Evolutionary conservation across 2,888 invertebrate species (phyloP), one percentile per base, ranked within the genome.

Genomic region (Halictus ligatus): DNA sequence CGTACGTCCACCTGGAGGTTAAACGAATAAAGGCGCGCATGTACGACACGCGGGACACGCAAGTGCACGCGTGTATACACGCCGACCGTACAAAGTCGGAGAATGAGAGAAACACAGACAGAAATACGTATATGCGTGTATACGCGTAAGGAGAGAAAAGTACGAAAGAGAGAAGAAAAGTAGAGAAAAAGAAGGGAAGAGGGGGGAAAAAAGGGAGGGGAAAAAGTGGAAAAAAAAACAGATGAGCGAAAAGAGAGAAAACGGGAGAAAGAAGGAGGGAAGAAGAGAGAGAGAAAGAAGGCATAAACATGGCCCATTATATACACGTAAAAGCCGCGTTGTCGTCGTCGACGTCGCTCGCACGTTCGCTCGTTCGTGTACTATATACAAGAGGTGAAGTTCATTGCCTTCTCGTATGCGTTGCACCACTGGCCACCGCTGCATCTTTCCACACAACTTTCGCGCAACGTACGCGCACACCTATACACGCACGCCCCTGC

Each of bases 301-400:
- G 92, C 89, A 91, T 93, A 93, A 95, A 94, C 93, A 93, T 91
- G 93, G 92, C 92, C 94, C 94, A 95, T 95, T 94, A 94, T 94
- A 93, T 92, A 93, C 94, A 93, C 85, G 90, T 94, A 94, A 94
- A 94, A 92, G 93, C 92, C 90, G 92, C 93, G 90, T 90, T 91
- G 91, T 93, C 86, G 74, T 81, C 85, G 75, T 83, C 80, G 75
- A 78, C 81, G 67, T 83, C 71, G 72, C 67, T 78, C 75, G 77
- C 78, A 21, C 46, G 78, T 75, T 75, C 77, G 78, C 83, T 83
- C 85, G 85, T 78, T 75, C 80, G 81, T 85, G 82, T 29, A 79
- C 50, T 69, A 64, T 72, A 77, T 73, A 78, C 92, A 93, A 94
- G 90, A 85, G 94, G 94, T 95, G 95, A 95, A 95, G 95, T 95